Evolutionary conservation across 2,888 invertebrate species (phyloP).

Genomic region (Phaedon cochleariae): DNA sequence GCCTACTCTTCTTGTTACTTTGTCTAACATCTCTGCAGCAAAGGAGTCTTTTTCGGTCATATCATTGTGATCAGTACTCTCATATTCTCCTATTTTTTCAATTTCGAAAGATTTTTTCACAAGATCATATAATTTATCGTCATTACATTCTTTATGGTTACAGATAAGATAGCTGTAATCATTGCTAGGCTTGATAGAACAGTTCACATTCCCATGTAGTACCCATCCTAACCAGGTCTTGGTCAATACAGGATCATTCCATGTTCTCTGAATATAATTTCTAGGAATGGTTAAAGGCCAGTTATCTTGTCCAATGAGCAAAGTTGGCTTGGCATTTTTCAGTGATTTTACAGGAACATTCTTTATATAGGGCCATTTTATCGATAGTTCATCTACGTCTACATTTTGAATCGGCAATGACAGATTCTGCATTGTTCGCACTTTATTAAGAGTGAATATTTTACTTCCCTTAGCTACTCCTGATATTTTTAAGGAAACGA

Average conservation of each 20-base stretch:
- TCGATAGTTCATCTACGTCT: background rate
- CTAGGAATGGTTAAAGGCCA: background rate
- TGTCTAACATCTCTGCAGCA: background rate
- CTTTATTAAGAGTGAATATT: background rate
- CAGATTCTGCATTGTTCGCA: background rate
- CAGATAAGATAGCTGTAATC: background rate
- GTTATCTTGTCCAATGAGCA: background rate
- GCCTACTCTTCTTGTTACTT: background rate
- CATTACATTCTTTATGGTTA: background rate
- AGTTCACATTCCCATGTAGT: too few relatives aligned
- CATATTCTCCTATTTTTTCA: background rate
- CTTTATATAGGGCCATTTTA: background rate
- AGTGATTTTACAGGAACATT: background rate
- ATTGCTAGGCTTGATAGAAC: background rate
- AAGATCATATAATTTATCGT: background rate
- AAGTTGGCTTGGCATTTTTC: background rate
- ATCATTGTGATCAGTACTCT: background rate
- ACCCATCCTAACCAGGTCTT: background rate
- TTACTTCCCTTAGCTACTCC: background rate
- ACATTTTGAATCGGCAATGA: background rate
- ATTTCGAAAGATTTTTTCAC: background rate
- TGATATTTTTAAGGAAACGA: background rate
- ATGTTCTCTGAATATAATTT: background rate
- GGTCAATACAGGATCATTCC: background rate
- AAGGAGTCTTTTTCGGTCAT: background rate